Base-by-base conservation (phyloP, 2,888 invertebrate species). In the Lepidocyrtinus sp. region DNA sequence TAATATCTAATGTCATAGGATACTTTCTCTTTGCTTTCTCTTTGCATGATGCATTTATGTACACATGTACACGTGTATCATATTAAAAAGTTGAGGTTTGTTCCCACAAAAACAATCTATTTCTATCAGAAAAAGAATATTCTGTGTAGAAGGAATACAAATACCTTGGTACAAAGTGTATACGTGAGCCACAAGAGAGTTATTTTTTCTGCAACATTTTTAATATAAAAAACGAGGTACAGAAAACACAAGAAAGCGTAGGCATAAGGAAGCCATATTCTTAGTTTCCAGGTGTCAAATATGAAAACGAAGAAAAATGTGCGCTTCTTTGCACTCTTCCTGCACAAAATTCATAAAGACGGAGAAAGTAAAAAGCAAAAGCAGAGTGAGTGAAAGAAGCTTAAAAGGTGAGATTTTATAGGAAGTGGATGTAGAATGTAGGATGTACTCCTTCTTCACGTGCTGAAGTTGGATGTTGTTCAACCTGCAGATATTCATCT, bases 281-380 rank as follows among this genome's bases (percentile, higher is more conserved):
- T 59, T 61, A 63, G 5, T 55, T 45, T 74, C 45, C 25, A 72
- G 72, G 72, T 72, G 69, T 69, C 69, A 67, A 67, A 59, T 27
- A 67, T 45, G 62, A 25, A 65, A 75, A 75, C 69, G 68, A 75
- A 75, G 75, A 75, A 75, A 75, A 69, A 75, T 74, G 68, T 59
- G 69, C n/a, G 69, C 67, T 68, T 45, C 27, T 61, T 61, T 64
- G 46, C 74, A 50, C 59, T 67, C 67, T 74, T 36, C 36, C 36
- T 12, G 25, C 36, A 46, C 19, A 24, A 65, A 59, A 22, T 45
- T 68, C 45, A 68, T 17, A 24, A 25, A 21, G 61, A 45, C 25
- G 22, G 15, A 22, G 45, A 45, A 64, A 50, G 61, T n/a, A 12
- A 36, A 36, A 36, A 12, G 36, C 5, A 36, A 36, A 12, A 5